Evolutionary conservation across 2,113 vertebrate genomes (phyloP).

Genomic region (Urocitellus parryii): DNA sequence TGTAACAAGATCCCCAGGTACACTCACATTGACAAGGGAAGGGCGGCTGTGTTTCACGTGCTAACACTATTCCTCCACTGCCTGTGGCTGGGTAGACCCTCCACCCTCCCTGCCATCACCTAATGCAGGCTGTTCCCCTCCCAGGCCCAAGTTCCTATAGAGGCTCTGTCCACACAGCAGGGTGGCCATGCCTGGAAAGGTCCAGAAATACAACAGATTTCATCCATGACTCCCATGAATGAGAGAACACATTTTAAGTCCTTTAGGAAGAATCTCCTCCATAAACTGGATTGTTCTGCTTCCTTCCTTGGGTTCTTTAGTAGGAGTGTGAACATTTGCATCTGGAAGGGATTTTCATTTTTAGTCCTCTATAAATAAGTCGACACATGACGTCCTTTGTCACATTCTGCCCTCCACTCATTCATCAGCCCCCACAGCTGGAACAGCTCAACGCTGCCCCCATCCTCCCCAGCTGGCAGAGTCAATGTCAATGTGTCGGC

Average conservation of each 20-base stretch:
- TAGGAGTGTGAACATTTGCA: neutral
- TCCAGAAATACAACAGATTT: neutral
- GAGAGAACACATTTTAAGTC: neutral
- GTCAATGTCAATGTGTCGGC: neutral
- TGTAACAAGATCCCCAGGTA: neutral
- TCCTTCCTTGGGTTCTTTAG: neutral
- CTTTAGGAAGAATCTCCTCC: neutral
- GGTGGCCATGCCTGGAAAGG: neutral
- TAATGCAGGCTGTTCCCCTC: neutral
- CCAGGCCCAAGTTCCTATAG: neutral
- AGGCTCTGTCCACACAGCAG: neutral
- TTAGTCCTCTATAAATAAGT: slow-evolving; percentile 54
- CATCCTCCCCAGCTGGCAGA: neutral
- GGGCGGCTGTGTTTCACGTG: neutral
- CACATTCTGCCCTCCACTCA: neutral
- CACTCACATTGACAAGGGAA: neutral
- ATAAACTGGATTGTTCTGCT: neutral
- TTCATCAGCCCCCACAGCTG: neutral
- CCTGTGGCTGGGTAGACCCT: neutral
- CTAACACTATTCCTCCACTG: neutral
- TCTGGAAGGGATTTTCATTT: slow-evolving; percentile 34
- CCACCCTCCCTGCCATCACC: neutral
- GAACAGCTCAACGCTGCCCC: neutral
- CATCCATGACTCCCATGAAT: neutral
- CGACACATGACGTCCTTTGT: neutral